Evolutionary conservation across 2,888 invertebrate species (phyloP).

Genomic region (Druceiella hillmani): DNA sequence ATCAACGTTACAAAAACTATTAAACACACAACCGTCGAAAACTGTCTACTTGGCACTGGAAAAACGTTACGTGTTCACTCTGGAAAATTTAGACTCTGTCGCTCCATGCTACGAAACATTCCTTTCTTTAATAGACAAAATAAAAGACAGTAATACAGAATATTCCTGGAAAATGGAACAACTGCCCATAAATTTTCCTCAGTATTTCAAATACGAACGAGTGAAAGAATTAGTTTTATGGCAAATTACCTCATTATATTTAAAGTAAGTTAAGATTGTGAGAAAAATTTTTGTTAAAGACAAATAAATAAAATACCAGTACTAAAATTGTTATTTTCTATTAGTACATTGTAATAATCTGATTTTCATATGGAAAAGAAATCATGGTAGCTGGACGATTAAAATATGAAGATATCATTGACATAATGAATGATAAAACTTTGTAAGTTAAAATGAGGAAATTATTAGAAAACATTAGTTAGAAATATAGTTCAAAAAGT

Average conservation of each 20-base stretch:
- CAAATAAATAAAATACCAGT: no score
- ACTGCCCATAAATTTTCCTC: constrained; percentile 66
- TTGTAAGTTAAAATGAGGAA: no score
- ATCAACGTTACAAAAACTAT: constrained; percentile 60
- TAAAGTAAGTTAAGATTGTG: constrained; percentile 27
- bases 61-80: constrained; percentile 81
- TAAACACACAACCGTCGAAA: constrained; percentile 55
- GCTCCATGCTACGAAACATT: constrained; percentile 88
- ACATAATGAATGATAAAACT: no score
- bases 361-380: no score
- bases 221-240: constrained; percentile 72
- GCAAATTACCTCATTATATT: constrained; percentile 51
- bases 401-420: no score
- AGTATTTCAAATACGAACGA: constrained; percentile 77
- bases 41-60: constrained; percentile 72
- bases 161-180: constrained; percentile 55
- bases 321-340: no score
- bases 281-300: constrained; percentile 28
- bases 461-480: no score
- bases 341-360: no score
- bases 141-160: constrained; percentile 39
- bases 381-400: no score
- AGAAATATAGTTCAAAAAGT: no score
- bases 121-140: constrained; percentile 52
- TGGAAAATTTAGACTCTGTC: constrained; percentile 72